phyloP scores from a whole-genome alignment of 2,113 vertebrate genomes.

The Myxocyprinus asiaticus region DNA sequence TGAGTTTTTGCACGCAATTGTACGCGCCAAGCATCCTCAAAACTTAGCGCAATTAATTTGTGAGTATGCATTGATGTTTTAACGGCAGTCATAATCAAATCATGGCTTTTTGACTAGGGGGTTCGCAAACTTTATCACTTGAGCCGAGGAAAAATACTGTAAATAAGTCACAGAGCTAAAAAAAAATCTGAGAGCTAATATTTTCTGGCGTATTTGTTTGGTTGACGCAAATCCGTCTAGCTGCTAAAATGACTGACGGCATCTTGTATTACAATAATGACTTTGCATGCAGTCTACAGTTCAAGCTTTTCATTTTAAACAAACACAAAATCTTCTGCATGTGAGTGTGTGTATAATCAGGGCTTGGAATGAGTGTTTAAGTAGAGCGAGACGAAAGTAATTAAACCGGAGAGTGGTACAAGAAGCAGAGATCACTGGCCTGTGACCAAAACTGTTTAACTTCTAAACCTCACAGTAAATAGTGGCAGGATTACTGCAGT shows the following conservation, averaged over 20 bases:
- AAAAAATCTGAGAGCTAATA: slow-evolving; percentile 26
- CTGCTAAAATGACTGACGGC: slow-evolving; percentile 22
- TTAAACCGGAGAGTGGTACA: slow-evolving; percentile 52
- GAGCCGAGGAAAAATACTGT: not conserved
- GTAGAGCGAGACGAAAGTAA: slow-evolving; percentile 48
- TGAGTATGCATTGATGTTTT: not conserved
- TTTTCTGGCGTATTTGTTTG: slow-evolving; percentile 44
- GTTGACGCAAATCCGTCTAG: slow-evolving; percentile 12
- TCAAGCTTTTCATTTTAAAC: slow-evolving; percentile 41
- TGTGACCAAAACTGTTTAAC: slow-evolving; percentile 40
- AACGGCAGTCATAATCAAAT: not conserved
- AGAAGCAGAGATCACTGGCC: slow-evolving; percentile 24
- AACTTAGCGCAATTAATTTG: not conserved
- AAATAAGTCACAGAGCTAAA: not conserved
- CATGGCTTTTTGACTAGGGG: not conserved
- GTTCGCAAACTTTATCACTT: not conserved
- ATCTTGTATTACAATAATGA: slow-evolving; percentile 31
- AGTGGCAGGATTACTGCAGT: slow-evolving; percentile 33
- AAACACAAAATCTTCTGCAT: slow-evolving; percentile 35
- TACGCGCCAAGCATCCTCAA: not conserved
- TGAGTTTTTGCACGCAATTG: not conserved
- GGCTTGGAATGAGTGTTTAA: slow-evolving; percentile 39
- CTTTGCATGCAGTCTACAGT: slow-evolving; percentile 29
- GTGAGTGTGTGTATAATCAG: slow-evolving; percentile 34
- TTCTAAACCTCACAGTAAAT: slow-evolving; percentile 29